These are phyloP conservation scores for Caenorhabditis sp. DNA, from an alignment of 2,888 invertebrate genomes.

Conservation along the genomic window DNA sequence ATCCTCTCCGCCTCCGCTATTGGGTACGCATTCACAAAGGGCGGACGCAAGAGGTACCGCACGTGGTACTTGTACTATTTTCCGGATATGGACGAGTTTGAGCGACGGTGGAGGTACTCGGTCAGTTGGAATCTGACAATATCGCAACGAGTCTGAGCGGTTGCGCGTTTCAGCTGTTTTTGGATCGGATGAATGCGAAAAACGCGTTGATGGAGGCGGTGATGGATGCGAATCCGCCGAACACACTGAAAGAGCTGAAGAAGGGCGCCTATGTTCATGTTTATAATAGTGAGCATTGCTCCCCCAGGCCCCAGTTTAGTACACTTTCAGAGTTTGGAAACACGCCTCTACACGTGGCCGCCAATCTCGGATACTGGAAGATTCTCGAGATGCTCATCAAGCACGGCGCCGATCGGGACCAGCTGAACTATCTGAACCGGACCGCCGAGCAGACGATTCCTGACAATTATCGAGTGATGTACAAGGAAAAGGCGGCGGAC, in stretches of 20 bases:
- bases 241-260: slow-evolving; percentile 7
- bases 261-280: slow-evolving; percentile 15
- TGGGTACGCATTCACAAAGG: slow-evolving; percentile 13
- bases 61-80: slow-evolving; percentile 5
- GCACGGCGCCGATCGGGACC: slow-evolving; percentile 30
- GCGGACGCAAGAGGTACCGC: background rate
- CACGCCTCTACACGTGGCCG: slow-evolving; percentile 35
- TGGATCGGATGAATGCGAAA: slow-evolving; percentile 10
- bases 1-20: background rate
- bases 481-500: background rate
- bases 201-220: slow-evolving; percentile 13
- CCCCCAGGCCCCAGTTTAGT: too few relatives aligned
- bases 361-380: slow-evolving; percentile 3
- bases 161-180: slow-evolving; percentile 25
- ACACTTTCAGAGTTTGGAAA: slow-evolving; percentile 34
- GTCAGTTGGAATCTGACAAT: background rate
- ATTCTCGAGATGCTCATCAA: slow-evolving; percentile 30
- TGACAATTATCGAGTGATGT: background rate
- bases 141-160: background rate
- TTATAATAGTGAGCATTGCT: slow-evolving; percentile 21
- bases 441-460: slow-evolving; percentile 36
- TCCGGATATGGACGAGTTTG: background rate
- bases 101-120: slow-evolving; percentile 7
- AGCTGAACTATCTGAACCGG: slow-evolving; percentile 15
- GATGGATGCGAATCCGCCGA: slow-evolving; percentile 24